These are phyloP conservation scores for Notarius quadriscutis DNA, from an alignment of 2,113 vertebrate genomes.

Conservation along the genomic window DNA sequence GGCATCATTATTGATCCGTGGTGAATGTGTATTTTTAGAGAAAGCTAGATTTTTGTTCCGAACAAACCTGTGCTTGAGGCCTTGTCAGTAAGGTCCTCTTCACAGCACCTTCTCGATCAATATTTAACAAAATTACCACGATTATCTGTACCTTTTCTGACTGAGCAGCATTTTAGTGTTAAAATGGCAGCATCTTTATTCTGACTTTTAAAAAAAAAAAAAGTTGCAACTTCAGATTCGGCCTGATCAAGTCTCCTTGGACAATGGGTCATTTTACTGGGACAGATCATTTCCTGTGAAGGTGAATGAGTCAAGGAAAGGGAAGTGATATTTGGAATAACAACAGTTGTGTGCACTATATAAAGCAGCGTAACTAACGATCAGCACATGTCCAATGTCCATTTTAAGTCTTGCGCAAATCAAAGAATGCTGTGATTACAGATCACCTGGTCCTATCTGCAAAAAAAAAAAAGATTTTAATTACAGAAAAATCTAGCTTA, in stretches of 20 bases:
- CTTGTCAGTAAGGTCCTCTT: neutral
- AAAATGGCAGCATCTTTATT: too few species aligned
- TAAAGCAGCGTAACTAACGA: neutral
- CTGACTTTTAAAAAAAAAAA: neutral
- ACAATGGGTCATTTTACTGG: neutral
- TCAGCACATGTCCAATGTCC: neutral
- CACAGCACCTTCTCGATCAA: neutral
- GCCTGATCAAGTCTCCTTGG: neutral
- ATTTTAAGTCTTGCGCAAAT: neutral
- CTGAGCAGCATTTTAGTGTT: neutral
- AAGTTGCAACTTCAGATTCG: neutral
- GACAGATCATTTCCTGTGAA: neutral
- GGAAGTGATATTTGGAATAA: neutral
- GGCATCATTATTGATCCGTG: neutral
- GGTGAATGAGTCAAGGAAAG: too few species aligned
- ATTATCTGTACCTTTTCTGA: neutral
- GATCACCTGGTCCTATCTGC: neutral
- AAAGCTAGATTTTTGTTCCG: neutral
- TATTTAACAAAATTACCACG: neutral
- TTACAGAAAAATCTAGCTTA: neutral
- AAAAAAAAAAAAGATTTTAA: neutral
- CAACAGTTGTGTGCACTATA: neutral
- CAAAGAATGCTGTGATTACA: neutral
- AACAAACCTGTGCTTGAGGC: neutral
- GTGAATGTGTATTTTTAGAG: neutral